Base-by-base conservation (phyloP, 2,888 invertebrate genomes). In the Pachycephus smyrnensis region DNA sequence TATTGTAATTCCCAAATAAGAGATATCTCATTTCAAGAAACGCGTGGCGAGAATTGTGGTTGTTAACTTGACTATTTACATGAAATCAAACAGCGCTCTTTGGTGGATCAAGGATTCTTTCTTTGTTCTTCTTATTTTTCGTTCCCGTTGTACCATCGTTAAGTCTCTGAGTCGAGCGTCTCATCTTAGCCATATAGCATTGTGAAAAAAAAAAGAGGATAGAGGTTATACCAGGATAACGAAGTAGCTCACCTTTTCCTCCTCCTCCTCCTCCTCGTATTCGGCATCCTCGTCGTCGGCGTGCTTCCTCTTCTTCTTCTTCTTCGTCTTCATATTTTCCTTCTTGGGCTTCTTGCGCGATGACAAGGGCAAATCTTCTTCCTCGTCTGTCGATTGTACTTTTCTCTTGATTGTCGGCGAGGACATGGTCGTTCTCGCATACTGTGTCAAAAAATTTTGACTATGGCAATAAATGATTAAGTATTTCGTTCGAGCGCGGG, bases 291-390 rank as follows among this genome's bases (percentile, higher is more conserved):
- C 88, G 33, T 84, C 87, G 6, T 87, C 87, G 40, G 76, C 85
- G 68, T 86, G 80, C 82, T 89, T 91, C 83, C 91, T 89, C 86
- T 92, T 93, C 86, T 92, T 93, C 89, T 93, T 94, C 83, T 93
- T 94, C 86, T 94, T 95, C 87, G 94, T 94, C 75, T 94, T 93
- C 37, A 92, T 84, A 84, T 93, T 94, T 86, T 92, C 93, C 79
- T 92, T 93, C 87, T 96, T 96, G 4, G 94, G 89, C 87, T 95
- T 95, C 88, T 96, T 96, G 37, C 95, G 93, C 75, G 94, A 93
- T 23, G 93, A 92, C 78, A 96, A 91, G 32, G 96, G 96, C 68
- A 93, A 87, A 89, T 96, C 92, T 86, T 96, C 95, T 86, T 94
- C 94, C 75, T 95, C 95, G 86, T 86, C 86, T 12, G 86, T 86